Evolutionary conservation across 2,888 invertebrate species (phyloP).

Genomic region (Euphydryas editha): DNA sequence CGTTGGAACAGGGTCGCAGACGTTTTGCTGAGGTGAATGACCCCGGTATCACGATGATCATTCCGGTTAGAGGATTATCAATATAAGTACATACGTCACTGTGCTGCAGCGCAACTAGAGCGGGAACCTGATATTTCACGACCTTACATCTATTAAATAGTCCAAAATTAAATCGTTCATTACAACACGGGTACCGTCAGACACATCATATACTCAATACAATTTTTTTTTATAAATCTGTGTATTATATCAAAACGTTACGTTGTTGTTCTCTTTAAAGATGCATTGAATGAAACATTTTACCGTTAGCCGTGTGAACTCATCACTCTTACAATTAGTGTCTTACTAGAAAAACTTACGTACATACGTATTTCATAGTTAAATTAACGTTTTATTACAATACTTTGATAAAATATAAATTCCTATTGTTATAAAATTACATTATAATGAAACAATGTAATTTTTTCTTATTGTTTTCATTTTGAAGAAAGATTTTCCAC

Average conservation of each 20-base stretch:
- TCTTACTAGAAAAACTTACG: too few relatives aligned
- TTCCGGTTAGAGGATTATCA: conserved; percentile 70
- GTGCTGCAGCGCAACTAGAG: conserved; percentile 54
- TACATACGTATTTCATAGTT: too few relatives aligned
- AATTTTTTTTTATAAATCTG: too few relatives aligned
- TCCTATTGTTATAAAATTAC: too few relatives aligned
- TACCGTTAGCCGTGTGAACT: conserved; percentile 31
- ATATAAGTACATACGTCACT: conserved; percentile 42
- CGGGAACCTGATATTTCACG: conserved; percentile 60
- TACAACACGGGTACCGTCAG: too few relatives aligned
- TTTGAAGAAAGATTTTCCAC: too few relatives aligned
- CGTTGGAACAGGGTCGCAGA: conserved; percentile 70
- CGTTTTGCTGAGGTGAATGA: conserved; percentile 74
- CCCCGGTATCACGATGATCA: conserved; percentile 66
- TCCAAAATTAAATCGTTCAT: neutral
- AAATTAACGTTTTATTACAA: too few relatives aligned
- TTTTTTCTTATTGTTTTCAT: too few relatives aligned
- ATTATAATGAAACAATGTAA: too few relatives aligned
- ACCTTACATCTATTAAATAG: conserved; percentile 22
- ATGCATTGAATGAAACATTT: conserved; percentile 15
- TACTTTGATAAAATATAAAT: too few relatives aligned
- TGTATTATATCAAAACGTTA: neutral
- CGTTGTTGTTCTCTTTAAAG: neutral
- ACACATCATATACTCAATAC: too few relatives aligned
- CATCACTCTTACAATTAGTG: conserved; percentile 21